Evolutionary conservation across 2,888 invertebrate genomes (phyloP).

Genomic region (Sphaeridia pumilis): DNA sequence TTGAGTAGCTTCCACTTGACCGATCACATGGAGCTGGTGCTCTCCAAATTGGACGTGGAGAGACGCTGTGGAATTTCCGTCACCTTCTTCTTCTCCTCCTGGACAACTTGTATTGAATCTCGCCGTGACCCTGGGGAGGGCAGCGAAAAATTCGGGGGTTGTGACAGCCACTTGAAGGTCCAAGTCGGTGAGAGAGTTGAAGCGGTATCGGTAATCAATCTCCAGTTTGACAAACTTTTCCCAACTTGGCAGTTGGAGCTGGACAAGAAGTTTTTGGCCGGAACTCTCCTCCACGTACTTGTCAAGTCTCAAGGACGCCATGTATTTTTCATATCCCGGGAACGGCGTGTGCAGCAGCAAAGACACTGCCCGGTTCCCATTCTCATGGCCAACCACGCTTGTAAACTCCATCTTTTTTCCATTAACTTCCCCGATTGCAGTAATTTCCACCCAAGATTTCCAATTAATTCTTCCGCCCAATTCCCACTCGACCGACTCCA

Average conservation of each 20-base stretch:
- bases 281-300: slow-evolving; percentile 32
- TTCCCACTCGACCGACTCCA: slow-evolving; percentile 21
- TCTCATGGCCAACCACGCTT: slow-evolving; percentile 24
- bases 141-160: slow-evolving; percentile 27
- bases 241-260: slow-evolving; percentile 34
- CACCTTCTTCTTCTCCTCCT: too few species aligned
- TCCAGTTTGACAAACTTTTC: slow-evolving; percentile 30
- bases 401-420: slow-evolving; percentile 32
- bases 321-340: slow-evolving; percentile 33
- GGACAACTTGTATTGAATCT: slow-evolving; percentile 28
- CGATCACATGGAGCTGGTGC: slow-evolving; percentile 18
- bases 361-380: slow-evolving; percentile 23
- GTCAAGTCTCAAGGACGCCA: slow-evolving; percentile 29
- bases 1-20: slow-evolving; percentile 11
- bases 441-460: slow-evolving; percentile 23
- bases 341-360: slow-evolving; percentile 36
- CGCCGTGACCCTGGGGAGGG: slow-evolving; percentile 30
- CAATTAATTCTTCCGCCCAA: slow-evolving; percentile 25
- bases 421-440: slow-evolving; percentile 30
- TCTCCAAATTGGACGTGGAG: slow-evolving; percentile 29
- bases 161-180: slow-evolving; percentile 33
- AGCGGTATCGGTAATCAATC: slow-evolving; percentile 35
- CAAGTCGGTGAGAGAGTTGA: slow-evolving; percentile 30
- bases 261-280: slow-evolving; percentile 35
- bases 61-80: slow-evolving; percentile 27